A percentile compares a stretch with the other conserved stretches of the same genome.
Conservation (phyloP, 2,888 invertebrate genomes). For the Phania funesta region DNA sequence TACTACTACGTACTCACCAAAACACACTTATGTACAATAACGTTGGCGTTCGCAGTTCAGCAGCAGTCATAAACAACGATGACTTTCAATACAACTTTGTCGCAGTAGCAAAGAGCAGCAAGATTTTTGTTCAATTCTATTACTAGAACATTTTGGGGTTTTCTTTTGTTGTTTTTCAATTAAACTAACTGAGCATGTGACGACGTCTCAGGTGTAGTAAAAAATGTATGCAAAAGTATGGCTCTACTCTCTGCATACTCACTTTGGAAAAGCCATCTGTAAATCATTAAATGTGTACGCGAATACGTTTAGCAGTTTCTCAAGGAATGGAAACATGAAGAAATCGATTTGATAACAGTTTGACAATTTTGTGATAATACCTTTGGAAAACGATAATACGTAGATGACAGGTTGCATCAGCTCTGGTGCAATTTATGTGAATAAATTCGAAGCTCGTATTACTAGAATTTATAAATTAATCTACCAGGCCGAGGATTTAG, state of each 20-base stretch:
- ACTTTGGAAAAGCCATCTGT: not conserved
- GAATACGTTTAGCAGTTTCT: not conserved
- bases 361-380: too few relatives aligned
- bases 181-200: constrained; percentile 21
- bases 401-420: too few relatives aligned
- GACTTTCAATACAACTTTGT: not conserved
- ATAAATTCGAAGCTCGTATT: too few relatives aligned
- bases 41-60: constrained; percentile 24
- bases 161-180: not conserved
- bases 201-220: constrained; percentile 37
- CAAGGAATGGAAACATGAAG: not conserved
- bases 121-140: not conserved
- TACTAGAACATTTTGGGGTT: not conserved
- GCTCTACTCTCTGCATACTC: not conserved
- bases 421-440: too few relatives aligned
- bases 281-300: not conserved
- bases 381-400: too few relatives aligned
- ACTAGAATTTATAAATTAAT: too few relatives aligned
- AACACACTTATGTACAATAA: constrained; percentile 44
- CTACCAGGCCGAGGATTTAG: too few relatives aligned
- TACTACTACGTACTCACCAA: constrained; percentile 13
- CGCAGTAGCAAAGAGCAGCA: not conserved
- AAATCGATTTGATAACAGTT: too few relatives aligned
- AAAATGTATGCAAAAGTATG: not conserved
- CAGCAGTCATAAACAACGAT: not conserved